These are phyloP conservation scores for Incurvaria masculella DNA, from an alignment of 2,888 invertebrate genomes.

Conservation along the genomic window DNA sequence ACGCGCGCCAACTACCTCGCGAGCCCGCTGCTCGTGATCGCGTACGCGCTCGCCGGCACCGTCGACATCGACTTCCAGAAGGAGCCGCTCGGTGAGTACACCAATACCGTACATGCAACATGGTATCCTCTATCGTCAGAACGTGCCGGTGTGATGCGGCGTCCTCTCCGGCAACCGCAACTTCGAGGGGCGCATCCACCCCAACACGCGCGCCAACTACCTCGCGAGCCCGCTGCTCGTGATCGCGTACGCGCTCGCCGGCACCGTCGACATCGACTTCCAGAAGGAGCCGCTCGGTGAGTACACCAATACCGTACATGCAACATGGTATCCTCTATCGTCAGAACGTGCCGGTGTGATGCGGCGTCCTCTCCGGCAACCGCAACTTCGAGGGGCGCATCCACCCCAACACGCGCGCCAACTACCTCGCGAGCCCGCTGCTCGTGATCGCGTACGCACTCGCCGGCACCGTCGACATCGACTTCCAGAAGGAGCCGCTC, in stretches of 20 bases:
- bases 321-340: constrained; percentile 13
- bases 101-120: no score
- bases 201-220: constrained; percentile 95
- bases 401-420: constrained; percentile 94
- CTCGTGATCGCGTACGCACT: constrained; percentile 97
- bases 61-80: no score
- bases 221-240: constrained; percentile 96
- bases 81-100: no score
- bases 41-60: no score
- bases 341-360: constrained; percentile 89
- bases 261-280: no score
- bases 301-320: neutral
- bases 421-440: constrained; percentile 96
- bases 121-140: constrained; percentile 41
- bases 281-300: no score
- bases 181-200: constrained; percentile 98
- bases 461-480: constrained; percentile 92
- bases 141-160: constrained; percentile 91
- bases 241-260: constrained; percentile 91
- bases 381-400: constrained; percentile 98
- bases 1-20: no score
- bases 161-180: constrained; percentile 97
- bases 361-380: constrained; percentile 95
- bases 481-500: constrained; percentile 87
- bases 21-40: no score